Conservation (phyloP, 2,888 invertebrate genomes). For the Polymixis flavicincta region DNA sequence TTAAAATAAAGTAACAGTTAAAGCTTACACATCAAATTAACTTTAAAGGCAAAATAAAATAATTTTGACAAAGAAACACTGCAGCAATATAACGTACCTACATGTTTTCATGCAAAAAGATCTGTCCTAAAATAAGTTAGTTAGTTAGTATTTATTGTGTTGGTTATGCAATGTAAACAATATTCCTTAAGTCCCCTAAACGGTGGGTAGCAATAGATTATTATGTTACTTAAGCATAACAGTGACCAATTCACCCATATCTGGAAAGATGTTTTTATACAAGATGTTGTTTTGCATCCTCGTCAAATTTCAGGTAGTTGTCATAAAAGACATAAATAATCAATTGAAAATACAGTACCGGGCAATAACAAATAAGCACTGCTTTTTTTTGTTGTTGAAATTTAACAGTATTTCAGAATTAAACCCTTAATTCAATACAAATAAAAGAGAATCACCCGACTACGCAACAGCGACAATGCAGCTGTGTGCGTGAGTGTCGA, state of each 20-base stretch:
- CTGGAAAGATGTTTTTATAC: neutral
- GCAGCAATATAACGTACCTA: neutral
- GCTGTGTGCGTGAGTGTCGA: too few species aligned
- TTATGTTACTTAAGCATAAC: neutral
- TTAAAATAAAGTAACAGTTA: slow-evolving; percentile 9
- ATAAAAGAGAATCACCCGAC: too few species aligned
- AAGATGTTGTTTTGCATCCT: too few species aligned
- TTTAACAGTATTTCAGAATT: too few species aligned
- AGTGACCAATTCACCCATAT: slow-evolving; percentile 9
- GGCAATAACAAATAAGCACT: too few species aligned
- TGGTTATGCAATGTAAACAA: slow-evolving; percentile 17
- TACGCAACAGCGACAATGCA: too few species aligned
- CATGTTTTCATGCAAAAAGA: slow-evolving; percentile 1
- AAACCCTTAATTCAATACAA: too few species aligned
- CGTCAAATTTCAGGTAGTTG: too few species aligned
- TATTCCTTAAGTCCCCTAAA: neutral
- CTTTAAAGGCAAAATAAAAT: neutral
- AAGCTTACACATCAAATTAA: neutral
- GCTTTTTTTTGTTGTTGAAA: too few species aligned
- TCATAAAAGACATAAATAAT: too few species aligned
- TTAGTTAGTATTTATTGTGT: slow-evolving; percentile 22
- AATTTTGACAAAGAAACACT: neutral
- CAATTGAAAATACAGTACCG: too few species aligned
- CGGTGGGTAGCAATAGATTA: neutral
- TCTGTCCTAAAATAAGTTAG: slow-evolving; percentile 1